phyloP scores from a whole-genome alignment of 2,113 vertebrate species.

The Nannobrachium achirus region DNA sequence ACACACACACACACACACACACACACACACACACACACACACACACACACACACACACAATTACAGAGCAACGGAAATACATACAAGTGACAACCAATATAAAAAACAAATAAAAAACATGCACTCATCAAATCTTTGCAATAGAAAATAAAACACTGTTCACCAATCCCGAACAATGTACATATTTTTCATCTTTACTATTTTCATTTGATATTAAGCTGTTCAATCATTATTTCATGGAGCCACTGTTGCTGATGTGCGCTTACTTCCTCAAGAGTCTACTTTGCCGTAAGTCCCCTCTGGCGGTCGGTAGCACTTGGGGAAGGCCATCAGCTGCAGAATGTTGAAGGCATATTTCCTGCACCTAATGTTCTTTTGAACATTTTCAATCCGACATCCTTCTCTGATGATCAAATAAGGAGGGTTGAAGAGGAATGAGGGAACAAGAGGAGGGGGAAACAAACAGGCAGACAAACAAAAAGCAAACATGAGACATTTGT shows the following conservation, averaged over 20 bases:
- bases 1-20: neutral
- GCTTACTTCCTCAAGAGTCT: constrained; percentile 84
- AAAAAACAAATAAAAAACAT: neutral
- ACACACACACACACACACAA: neutral
- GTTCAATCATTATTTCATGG: neutral
- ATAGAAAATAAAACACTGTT: too few relatives aligned
- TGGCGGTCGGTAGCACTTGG: constrained; percentile 96
- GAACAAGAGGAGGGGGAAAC: constrained; percentile 24
- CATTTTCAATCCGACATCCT: constrained; percentile 99
- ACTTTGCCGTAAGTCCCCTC: constrained; percentile 98
- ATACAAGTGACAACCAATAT: neutral
- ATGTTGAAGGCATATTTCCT: constrained; percentile 99
- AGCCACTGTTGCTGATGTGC: neutral
- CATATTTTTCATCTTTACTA: constrained; percentile 1
- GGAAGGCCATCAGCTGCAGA: constrained; percentile 98
- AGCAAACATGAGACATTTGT: constrained; percentile 17
- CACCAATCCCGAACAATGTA: neutral
- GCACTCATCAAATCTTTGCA: constrained; percentile 1
- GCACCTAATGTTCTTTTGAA: constrained; percentile 98
- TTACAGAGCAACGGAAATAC: neutral
- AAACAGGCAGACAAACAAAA: constrained; percentile 64
- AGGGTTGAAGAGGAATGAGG: constrained; percentile 18
- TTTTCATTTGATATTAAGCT: neutral
- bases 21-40: neutral
- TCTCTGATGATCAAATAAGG: constrained; percentile 84